Conservation (phyloP, 2,888 invertebrate species). For the Penaeus monodon region DNA sequence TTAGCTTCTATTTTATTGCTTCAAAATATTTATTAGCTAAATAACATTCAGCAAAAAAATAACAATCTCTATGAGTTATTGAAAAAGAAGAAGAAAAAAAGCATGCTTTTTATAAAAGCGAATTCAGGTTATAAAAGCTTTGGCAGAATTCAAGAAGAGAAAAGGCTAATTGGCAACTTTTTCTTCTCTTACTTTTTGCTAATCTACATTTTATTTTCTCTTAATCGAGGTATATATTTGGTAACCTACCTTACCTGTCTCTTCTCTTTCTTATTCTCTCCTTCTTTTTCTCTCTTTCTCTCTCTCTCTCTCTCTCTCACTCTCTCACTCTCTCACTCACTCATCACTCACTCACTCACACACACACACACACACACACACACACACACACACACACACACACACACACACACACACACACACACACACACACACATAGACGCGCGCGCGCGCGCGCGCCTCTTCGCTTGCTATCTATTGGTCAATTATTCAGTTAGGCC, state of each 20-base stretch:
- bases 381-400: too few species aligned
- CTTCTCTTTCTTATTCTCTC: slow-evolving; percentile 15
- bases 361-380: too few species aligned
- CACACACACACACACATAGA: not conserved
- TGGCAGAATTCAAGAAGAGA: too few species aligned
- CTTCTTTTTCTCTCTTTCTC: slow-evolving; percentile 3
- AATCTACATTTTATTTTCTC: not conserved
- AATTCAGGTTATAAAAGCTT: too few species aligned
- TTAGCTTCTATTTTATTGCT: too few species aligned
- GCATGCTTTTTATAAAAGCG: too few species aligned
- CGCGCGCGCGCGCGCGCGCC: not conserved
- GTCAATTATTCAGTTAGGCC: too few species aligned
- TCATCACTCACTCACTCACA: not conserved
- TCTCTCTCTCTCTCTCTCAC: slow-evolving; percentile 13
- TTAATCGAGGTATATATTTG: not conserved
- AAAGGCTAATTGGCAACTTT: too few species aligned
- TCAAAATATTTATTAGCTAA: too few species aligned
- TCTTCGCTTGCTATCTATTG: not conserved
- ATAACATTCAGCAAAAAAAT: too few species aligned
- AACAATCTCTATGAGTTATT: too few species aligned
- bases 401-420: not conserved
- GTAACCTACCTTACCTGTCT: not conserved
- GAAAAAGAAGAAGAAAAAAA: too few species aligned
- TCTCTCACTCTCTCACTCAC: not conserved
- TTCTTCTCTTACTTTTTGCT: not conserved